Evolutionary conservation across 2,888 invertebrate species (phyloP), one percentile per base, ranked within the genome.

Genomic region (Phymatocera aterrima): DNA sequence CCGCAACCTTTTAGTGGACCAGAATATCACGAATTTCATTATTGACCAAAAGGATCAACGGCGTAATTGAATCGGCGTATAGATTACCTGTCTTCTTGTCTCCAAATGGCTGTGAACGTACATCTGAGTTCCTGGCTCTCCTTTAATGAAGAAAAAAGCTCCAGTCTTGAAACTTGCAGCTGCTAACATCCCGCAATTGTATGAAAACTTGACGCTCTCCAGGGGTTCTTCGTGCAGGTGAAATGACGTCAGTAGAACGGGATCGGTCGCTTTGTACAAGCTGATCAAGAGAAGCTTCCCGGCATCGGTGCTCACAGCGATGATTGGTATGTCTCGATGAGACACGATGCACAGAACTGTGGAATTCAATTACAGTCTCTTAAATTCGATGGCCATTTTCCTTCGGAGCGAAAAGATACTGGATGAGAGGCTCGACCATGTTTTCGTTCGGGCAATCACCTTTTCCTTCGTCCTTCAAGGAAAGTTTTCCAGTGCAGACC

Each of bases 191-290:
- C 60, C 24, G 12, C 84, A 87, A 3, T 61, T 78, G 43, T 72
- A 78, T 0, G 88, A 88, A 77, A 86, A 88, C 78, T 85, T 87
- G 1, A 86, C 80, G 37, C 31, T 83, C 18, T 86, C 80, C 51
- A 88, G 79, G 0, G 83, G 40, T 15, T 85, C 77, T 64, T 75
- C 79, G 15, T 83, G 82, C 46, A 89, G 80, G 46, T 86, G 83
- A 48, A 85, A 82, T 1, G 80, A 81, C 54, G 79, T 80, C 1
- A 81, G 5, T n/a, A 84, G 24, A 3, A 80, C 78, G 5, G 85
- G 82, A 24, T 79, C 77, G 3, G 75, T 64, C 10, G 72, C 74
- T 15, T 34, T 37, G 0, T 78, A 43, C 1, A 81, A 24, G 37
- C 81, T 83, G 3, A 88, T 54, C 24, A 85, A 60, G 12, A 87